phyloP scores from a whole-genome alignment of 64 coral and sea anemone species.

The Platygyra sinensis region DNA sequence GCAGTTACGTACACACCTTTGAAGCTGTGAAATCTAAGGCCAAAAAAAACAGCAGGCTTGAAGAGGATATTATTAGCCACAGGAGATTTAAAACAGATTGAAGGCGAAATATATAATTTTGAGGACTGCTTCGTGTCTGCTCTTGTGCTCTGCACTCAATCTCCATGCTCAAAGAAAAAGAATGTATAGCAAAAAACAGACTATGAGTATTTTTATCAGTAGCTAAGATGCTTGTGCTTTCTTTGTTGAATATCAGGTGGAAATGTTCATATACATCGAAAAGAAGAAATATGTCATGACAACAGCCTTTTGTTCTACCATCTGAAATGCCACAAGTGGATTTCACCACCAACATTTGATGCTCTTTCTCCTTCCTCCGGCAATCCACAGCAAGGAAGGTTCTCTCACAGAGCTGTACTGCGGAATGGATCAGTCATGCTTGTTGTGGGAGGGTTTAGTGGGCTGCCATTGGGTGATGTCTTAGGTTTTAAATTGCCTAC shows the following conservation, averaged over 20 bases:
- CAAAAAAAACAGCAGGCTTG: too few species aligned
- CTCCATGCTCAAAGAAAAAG: neutral
- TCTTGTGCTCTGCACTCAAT: too few species aligned
- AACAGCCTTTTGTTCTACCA: conserved; percentile 75
- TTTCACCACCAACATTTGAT: conserved; percentile 24
- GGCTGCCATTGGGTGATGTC: conserved; percentile 70
- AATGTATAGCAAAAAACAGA: too few species aligned
- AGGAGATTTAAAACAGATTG: too few species aligned
- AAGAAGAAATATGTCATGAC: conserved; percentile 73
- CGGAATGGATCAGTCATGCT: conserved; percentile 57
- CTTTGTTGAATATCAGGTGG: conserved; percentile 61
- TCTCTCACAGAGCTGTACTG: conserved; percentile 59
- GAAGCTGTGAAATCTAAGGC: too few species aligned
- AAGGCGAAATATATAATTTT: too few species aligned
- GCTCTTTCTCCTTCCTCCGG: conserved; percentile 20
- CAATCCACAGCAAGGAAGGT: conserved; percentile 68
- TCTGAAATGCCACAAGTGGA: conserved; percentile 86
- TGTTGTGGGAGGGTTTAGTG: conserved; percentile 77
- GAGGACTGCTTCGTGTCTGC: too few species aligned
- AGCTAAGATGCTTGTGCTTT: neutral
- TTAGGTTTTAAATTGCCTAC: conserved; percentile 82
- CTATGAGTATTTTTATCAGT: neutral
- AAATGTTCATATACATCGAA: conserved; percentile 54
- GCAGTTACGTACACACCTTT: too few species aligned
- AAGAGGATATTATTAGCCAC: too few species aligned